Evolutionary conservation across 2,797 vertebrate species (phyloP).

Genomic region (Premnoplex brunnescens): DNA sequence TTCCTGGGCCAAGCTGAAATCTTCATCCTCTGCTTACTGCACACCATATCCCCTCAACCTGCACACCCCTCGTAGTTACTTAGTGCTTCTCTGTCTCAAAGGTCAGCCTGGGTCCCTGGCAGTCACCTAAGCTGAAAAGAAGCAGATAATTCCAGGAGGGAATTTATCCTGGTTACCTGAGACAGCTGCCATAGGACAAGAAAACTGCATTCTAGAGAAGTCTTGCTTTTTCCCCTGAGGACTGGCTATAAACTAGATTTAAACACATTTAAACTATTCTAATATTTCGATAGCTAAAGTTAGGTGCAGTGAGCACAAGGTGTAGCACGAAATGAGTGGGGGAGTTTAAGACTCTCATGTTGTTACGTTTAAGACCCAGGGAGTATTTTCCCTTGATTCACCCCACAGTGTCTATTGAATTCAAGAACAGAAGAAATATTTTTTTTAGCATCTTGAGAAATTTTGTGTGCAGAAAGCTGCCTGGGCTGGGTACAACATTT

Average conservation of each 20-base stretch:
- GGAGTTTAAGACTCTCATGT: neutral
- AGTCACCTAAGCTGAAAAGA: neutral
- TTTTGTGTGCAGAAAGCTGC: neutral
- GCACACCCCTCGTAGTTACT: fast-evolving
- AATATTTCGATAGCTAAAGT: slow-evolving; percentile 45
- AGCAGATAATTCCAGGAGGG: neutral
- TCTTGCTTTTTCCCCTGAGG: slow-evolving; percentile 15
- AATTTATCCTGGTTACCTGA: slow-evolving; percentile 40
- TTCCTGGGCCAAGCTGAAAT: neutral
- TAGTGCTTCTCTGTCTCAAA: neutral
- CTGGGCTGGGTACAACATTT: neutral
- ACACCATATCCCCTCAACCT: neutral
- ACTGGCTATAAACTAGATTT: slow-evolving; percentile 20
- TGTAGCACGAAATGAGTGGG: neutral
- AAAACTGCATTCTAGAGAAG: slow-evolving; percentile 19
- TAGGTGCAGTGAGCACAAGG: neutral
- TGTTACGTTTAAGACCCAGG: neutral
- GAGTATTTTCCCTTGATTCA: neutral
- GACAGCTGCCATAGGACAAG: neutral
- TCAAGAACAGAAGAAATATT: neutral
- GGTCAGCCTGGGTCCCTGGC: neutral
- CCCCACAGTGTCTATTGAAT: neutral
- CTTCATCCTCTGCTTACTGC: neutral
- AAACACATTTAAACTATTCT: slow-evolving; percentile 2
- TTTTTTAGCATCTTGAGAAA: neutral